phyloP scores from a whole-genome alignment of 2,113 vertebrate species.

The Phasianus colchicus region DNA sequence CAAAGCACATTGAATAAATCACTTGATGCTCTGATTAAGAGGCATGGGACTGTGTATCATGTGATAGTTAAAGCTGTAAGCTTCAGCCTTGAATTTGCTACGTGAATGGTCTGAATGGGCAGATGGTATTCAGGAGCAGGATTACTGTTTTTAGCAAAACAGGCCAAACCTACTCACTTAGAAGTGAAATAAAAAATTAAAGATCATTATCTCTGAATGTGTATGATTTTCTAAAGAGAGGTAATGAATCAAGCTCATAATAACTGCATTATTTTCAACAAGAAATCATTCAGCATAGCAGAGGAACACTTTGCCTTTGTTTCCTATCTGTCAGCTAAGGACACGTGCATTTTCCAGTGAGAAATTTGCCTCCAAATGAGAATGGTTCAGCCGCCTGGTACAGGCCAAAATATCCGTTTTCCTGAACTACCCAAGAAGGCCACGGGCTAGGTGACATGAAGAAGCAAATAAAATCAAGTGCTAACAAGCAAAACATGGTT shows the following conservation, averaged over 20 bases:
- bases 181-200: not conserved
- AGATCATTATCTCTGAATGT: conserved; percentile 17
- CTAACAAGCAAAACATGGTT: fast-evolving
- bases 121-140: conserved; percentile 58
- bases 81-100: conserved; percentile 57
- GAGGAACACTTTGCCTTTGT: not conserved
- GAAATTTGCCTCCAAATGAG: not conserved
- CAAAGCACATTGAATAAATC: conserved; percentile 56
- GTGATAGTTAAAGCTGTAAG: conserved; percentile 69
- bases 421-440: not conserved
- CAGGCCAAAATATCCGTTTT: not conserved
- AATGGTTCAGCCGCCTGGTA: not conserved
- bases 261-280: not conserved
- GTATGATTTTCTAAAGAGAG: not conserved
- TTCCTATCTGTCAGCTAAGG: not conserved
- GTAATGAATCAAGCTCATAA: not conserved
- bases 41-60: conserved; percentile 73
- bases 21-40: conserved; percentile 79
- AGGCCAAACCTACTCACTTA: conserved; percentile 37
- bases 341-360: not conserved
- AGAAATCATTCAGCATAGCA: not conserved
- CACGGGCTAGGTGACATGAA: not conserved
- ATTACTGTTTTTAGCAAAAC: conserved; percentile 44
- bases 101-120: conserved; percentile 33
- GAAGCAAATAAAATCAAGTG: fast-evolving